Conservation (phyloP, 2,113 vertebrate species). For the Edolisoma coerulescens region DNA sequence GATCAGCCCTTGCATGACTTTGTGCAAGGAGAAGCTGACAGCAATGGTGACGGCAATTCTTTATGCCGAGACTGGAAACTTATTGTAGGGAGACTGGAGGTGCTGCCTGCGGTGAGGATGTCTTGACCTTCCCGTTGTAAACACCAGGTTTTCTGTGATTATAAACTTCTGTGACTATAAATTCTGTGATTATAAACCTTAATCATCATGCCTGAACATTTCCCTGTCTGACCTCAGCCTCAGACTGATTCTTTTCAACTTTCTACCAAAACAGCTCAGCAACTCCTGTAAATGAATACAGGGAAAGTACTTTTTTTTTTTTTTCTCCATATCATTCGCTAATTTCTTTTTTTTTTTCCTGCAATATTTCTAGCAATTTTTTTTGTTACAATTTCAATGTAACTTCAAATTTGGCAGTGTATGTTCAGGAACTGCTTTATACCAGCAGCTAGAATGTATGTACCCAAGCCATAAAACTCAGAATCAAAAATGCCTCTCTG, state of each 20-base stretch:
- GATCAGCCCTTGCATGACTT: neutral
- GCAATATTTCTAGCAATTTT: neutral
- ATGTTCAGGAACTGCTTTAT: neutral
- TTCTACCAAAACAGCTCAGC: neutral
- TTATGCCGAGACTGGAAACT: fast-evolving
- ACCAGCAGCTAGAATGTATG: neutral
- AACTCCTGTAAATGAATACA: neutral
- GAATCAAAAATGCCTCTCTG: neutral
- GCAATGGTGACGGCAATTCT: neutral
- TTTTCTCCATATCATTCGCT: neutral
- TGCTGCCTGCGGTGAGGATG: neutral
- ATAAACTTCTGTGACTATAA: neutral
- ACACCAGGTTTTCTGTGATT: neutral
- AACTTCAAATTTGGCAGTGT: neutral
- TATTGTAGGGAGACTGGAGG: neutral
- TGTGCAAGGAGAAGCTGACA: neutral
- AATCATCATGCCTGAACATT: neutral
- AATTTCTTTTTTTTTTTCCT: fast-evolving
- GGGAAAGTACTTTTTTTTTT: neutral
- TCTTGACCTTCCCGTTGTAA: neutral
- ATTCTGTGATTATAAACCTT: neutral
- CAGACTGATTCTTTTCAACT: neutral
- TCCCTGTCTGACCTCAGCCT: neutral
- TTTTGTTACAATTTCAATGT: neutral
- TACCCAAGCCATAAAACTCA: neutral